These are phyloP conservation scores for Chloromyia formosa DNA, from an alignment of 2,888 invertebrate species.

Conservation along the genomic window DNA sequence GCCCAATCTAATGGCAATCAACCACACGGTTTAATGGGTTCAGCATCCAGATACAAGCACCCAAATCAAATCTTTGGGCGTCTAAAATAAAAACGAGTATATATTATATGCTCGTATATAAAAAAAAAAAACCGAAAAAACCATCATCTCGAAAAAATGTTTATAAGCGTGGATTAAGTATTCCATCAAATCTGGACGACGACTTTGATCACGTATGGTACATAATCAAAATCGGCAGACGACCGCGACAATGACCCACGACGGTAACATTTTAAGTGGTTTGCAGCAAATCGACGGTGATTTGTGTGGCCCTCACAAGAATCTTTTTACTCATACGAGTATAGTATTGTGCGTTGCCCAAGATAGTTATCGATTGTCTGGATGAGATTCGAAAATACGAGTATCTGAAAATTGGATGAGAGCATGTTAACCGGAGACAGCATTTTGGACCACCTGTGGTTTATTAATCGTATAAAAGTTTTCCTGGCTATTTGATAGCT, in stretches of 20 bases:
- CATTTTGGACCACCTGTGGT: slow-evolving; percentile 27
- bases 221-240: slow-evolving; percentile 1
- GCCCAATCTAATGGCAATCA: not conserved
- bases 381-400: not conserved
- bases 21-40: not conserved
- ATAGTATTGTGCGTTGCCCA: not conserved
- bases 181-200: slow-evolving; percentile 16
- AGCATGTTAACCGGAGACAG: slow-evolving; percentile 5
- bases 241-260: not conserved
- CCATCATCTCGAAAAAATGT: not conserved
- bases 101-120: no score
- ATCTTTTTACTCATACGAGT: not conserved
- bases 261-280: not conserved
- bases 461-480: not conserved
- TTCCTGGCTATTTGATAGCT: slow-evolving; percentile 13
- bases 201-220: slow-evolving; percentile 16
- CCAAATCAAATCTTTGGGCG: not conserved
- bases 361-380: slow-evolving; percentile 2
- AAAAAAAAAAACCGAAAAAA: not conserved
- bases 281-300: not conserved
- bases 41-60: not conserved
- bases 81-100: no score
- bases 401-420: not conserved
- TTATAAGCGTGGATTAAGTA: slow-evolving; percentile 11
- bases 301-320: slow-evolving; percentile 8